Conservation (phyloP, 2,888 invertebrate species). For the Kuschelorhynchus macadamiae region DNA sequence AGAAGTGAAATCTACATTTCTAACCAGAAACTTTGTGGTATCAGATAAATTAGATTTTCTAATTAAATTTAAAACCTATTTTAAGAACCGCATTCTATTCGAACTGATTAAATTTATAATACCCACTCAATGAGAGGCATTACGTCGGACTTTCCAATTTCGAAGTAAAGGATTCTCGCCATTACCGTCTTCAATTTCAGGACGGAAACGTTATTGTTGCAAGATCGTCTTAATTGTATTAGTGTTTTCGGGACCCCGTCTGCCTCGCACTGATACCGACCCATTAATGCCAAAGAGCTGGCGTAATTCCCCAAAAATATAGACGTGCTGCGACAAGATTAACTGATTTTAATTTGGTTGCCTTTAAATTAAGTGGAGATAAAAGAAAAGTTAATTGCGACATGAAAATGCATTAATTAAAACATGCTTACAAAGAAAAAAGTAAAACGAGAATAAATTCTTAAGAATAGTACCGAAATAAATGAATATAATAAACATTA, state of each 20-base stretch:
- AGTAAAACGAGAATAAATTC: too few relatives aligned
- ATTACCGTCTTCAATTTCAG: slow-evolving; percentile 39
- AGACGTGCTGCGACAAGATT: slow-evolving; percentile 40
- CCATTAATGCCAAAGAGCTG: slow-evolving; percentile 46
- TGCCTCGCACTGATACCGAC: slow-evolving; percentile 47
- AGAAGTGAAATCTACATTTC: too few relatives aligned
- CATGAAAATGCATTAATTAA: background rate
- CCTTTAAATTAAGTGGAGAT: background rate
- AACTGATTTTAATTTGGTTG: slow-evolving; percentile 38
- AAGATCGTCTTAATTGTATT: slow-evolving; percentile 50
- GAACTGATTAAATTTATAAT: slow-evolving; percentile 45
- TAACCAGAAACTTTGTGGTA: background rate
- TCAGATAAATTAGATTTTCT: slow-evolving; percentile 21
- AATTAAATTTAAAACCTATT: slow-evolving; percentile 27
- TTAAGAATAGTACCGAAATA: too few relatives aligned
- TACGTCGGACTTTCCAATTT: slow-evolving; percentile 42
- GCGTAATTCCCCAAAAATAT: slow-evolving; percentile 49
- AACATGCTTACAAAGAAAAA: too few relatives aligned
- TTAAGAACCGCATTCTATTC: slow-evolving; percentile 24
- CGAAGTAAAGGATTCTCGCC: slow-evolving; percentile 43
- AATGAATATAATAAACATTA: too few relatives aligned
- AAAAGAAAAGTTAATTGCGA: background rate
- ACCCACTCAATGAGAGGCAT: slow-evolving; percentile 28
- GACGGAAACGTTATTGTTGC: slow-evolving; percentile 49
- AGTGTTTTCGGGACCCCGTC: slow-evolving; percentile 47